Base-by-base conservation (phyloP, 2,888 invertebrate genomes). In the Bursaphelenchus okinawaensis region DNA sequence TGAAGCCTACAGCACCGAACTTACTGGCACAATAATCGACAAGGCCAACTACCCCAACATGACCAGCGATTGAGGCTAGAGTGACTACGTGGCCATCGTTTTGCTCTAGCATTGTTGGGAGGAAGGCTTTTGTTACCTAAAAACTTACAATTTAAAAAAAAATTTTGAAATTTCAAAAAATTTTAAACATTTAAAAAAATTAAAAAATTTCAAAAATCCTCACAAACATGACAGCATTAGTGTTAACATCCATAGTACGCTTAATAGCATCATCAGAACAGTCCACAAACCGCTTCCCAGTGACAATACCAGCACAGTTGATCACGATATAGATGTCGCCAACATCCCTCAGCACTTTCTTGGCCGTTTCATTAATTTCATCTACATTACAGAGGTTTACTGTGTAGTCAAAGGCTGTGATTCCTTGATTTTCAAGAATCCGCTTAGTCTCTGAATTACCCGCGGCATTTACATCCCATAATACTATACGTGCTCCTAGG, bases 21-120 rank as follows among this genome's bases (percentile, higher is more conserved):
- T 96, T 96, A 31, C 93, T 93, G 1, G 93, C 88, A 83, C 93
- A 93, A 84, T 96, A 96, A 84, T 95, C 94, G n/a, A 83, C 82
- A 64, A 80, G 68, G 54, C 80, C 79, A 26, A 76, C 76, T 91
- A 57, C 90, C 87, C 83, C 90, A 87, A 29, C 92, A 92, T 0
- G 93, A 91, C 86, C 93, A 87, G 68, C 92, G 92, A 81, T 75
- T 16, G 79, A 79, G 8, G 94, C 92, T 65, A 95, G 90, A 62
- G 91, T 92, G 9, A 94, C 92, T 73, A 96, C 89, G 83, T 95
- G 95, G 8, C 95, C 95, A 74, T 89, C 89, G 80, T 91, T 89
- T 52, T 88, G 87, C 79, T 89, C 88, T 68, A 94, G 88, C 95
- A 95, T 95, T 54, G 87, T 87, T 27, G 93, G 93, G 69, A 94